phyloP scores from a whole-genome alignment of 64 coral and sea anemone species.

The Porites australiensis region DNA sequence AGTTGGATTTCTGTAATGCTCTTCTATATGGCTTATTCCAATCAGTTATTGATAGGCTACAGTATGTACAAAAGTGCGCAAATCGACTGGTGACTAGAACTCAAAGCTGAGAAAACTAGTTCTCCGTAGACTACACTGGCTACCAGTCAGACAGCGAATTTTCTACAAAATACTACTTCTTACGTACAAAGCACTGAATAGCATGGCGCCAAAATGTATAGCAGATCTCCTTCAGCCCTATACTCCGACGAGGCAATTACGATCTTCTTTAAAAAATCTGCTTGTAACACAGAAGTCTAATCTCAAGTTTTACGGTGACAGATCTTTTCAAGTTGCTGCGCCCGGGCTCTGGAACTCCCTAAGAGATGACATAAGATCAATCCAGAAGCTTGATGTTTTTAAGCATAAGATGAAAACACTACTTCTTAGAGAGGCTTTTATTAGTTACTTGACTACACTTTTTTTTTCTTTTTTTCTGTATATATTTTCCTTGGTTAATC shows the following conservation, averaged over 20 bases:
- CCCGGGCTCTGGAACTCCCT: slow-evolving; percentile 31
- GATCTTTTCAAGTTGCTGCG: slow-evolving; percentile 26
- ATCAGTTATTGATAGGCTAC: not conserved
- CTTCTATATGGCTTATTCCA: slow-evolving; percentile 22
- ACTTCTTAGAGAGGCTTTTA: slow-evolving; percentile 17
- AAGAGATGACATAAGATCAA: slow-evolving; percentile 24
- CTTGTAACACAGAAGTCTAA: too few relatives aligned
- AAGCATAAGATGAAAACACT: slow-evolving; percentile 13
- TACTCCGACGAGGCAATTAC: too few relatives aligned
- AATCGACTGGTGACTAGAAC: slow-evolving; percentile 36
- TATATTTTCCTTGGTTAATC: not conserved
- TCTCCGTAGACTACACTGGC: slow-evolving; percentile 32
- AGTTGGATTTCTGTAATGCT: slow-evolving; percentile 34
- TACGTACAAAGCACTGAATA: not conserved
- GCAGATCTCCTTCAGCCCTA: too few relatives aligned
- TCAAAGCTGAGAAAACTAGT: slow-evolving; percentile 16
- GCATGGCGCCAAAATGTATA: slow-evolving; percentile 36
- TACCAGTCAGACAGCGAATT: slow-evolving; percentile 26
- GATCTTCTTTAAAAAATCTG: too few relatives aligned
- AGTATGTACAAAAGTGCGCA: slow-evolving; percentile 23
- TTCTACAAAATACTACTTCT: slow-evolving; percentile 52
- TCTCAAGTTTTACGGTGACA: too few relatives aligned
- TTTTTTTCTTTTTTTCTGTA: not conserved
- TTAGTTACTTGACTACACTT: not conserved
- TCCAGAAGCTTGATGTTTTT: slow-evolving; percentile 37